phyloP scores from a whole-genome alignment of 2,113 vertebrate species.

The Peromyscus polionotus region DNA sequence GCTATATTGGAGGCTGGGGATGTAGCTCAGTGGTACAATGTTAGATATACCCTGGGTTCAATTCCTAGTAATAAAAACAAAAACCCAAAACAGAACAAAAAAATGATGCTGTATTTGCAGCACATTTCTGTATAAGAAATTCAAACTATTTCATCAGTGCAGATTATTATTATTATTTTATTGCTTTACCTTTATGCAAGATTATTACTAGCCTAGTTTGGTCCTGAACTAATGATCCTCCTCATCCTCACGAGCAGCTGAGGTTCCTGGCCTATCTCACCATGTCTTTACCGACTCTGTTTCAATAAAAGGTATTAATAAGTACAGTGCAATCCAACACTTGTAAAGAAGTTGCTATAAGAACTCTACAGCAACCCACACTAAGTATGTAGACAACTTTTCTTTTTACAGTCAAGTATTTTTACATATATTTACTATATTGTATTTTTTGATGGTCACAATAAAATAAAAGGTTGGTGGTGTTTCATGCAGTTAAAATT shows the following conservation, averaged over 20 bases:
- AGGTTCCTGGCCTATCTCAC: neutral
- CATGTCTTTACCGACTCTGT: neutral
- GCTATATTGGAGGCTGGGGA: neutral
- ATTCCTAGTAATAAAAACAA: neutral
- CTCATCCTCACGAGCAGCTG: neutral
- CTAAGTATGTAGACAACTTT: neutral
- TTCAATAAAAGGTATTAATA: neutral
- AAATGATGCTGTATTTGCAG: neutral
- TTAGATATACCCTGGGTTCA: neutral
- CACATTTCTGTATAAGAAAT: constrained; percentile 13
- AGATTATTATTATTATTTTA: neutral
- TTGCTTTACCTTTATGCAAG: neutral
- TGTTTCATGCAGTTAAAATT: neutral
- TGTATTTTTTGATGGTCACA: neutral
- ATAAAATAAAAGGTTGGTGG: neutral
- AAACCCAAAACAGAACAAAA: neutral
- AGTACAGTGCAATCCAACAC: neutral
- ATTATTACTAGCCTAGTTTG: neutral
- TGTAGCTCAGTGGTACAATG: neutral
- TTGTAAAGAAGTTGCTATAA: neutral
- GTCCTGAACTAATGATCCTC: neutral
- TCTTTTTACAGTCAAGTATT: neutral
- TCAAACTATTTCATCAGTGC: neutral
- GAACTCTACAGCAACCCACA: neutral
- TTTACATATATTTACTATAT: constrained; percentile 9